A percentile compares a stretch with the other conserved stretches of the same genome.
phyloP scores from a whole-genome alignment of 2,113 vertebrate genomes.

The Prunella himalayana region DNA sequence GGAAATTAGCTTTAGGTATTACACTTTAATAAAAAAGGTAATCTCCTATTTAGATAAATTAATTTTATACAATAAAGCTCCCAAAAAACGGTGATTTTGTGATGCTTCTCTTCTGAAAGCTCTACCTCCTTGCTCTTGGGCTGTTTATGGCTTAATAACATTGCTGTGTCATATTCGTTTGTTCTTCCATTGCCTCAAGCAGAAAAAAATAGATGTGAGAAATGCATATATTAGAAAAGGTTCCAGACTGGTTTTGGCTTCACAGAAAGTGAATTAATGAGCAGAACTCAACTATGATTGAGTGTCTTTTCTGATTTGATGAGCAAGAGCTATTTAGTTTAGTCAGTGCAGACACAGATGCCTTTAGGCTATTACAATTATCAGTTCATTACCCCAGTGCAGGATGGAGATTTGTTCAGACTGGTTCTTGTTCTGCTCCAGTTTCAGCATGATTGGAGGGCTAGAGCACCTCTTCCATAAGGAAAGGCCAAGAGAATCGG shows the following conservation, averaged over 20 bases:
- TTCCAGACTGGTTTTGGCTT: background rate
- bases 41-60: background rate
- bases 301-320: background rate
- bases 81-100: background rate
- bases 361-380: background rate
- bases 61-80: background rate
- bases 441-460: background rate
- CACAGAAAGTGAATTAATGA: background rate
- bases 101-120: background rate
- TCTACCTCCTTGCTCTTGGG: background rate
- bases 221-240: background rate
- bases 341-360: background rate
- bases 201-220: background rate
- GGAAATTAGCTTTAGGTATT: background rate
- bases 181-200: background rate
- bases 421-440: background rate
- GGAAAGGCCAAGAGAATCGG: background rate
- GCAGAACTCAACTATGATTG: background rate
- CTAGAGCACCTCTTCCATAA: background rate
- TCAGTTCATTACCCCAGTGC: background rate
- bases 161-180: fast-evolving
- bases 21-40: background rate
- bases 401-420: background rate
- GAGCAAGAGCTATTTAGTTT: background rate
- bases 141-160: background rate